Conservation (phyloP, 2,113 vertebrate genomes). For the Sminthopsis crassicaudata region DNA sequence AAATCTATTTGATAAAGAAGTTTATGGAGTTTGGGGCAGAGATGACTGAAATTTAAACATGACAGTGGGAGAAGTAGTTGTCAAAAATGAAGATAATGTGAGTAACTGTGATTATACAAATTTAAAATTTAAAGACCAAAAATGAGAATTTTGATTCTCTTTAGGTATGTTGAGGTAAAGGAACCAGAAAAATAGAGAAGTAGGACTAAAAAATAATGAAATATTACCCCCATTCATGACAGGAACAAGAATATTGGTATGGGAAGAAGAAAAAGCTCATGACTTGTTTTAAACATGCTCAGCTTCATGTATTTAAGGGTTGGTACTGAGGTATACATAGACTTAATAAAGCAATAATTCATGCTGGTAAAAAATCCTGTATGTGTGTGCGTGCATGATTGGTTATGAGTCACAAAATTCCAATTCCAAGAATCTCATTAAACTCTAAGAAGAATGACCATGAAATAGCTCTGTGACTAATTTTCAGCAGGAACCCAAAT, state of each 20-base stretch:
- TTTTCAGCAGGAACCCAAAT: neutral
- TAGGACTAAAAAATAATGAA: neutral
- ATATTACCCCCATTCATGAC: neutral
- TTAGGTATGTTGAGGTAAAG: neutral
- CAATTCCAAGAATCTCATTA: neutral
- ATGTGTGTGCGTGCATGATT: neutral
- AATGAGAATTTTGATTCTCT: too few relatives aligned
- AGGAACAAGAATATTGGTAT: neutral
- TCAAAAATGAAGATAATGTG: neutral
- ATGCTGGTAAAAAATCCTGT: neutral
- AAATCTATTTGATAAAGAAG: accelerated
- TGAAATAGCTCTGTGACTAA: neutral
- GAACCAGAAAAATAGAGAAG: neutral
- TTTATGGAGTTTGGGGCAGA: neutral
- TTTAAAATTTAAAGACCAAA: too few relatives aligned
- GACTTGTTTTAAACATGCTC: neutral
- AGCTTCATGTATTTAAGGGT: neutral
- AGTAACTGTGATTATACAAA: neutral
- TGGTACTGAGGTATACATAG: neutral
- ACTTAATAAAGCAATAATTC: neutral
- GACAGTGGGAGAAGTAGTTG: neutral
- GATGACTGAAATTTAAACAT: neutral
- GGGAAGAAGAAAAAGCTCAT: neutral
- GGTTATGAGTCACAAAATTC: neutral
- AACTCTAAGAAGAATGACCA: neutral